phyloP scores from a whole-genome alignment of 2,113 vertebrate species.

The Budorcas taxicolor region DNA sequence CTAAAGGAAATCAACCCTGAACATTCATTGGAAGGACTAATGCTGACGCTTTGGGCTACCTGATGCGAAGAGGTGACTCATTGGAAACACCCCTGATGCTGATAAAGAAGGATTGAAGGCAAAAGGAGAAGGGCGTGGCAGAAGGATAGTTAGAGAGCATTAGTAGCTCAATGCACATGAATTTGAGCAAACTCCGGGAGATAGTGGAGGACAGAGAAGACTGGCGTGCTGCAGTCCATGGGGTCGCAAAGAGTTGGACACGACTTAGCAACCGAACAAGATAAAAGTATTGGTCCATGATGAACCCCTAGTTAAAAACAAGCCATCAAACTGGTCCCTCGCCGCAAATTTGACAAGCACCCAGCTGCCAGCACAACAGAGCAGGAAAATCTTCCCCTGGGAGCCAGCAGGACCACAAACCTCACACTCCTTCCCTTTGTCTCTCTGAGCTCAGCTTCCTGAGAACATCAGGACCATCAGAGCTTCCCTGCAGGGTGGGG shows the following conservation, averaged over 20 bases:
- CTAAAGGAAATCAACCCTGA: neutral
- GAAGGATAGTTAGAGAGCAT: neutral
- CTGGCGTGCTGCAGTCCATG: neutral
- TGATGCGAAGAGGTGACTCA: neutral
- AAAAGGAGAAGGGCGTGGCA: neutral
- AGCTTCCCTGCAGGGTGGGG: neutral
- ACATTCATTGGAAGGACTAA: neutral
- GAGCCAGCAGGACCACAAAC: fast-evolving
- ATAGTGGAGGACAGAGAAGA: neutral
- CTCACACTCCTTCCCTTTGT: neutral
- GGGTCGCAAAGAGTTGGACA: neutral
- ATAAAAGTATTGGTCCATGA: neutral
- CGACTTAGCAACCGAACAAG: neutral
- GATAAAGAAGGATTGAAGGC: neutral
- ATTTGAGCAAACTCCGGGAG: neutral
- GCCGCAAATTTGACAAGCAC: fast-evolving
- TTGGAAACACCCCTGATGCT: neutral
- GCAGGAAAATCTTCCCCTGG: neutral
- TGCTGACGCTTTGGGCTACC: neutral
- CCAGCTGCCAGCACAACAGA: too few relatives aligned
- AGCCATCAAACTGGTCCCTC: neutral
- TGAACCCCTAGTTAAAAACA: neutral
- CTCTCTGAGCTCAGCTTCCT: neutral
- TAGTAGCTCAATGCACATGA: neutral
- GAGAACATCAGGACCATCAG: neutral